phyloP scores from a whole-genome alignment of 1,140 invertebrate species.

The Tetraneura akinire region DNA sequence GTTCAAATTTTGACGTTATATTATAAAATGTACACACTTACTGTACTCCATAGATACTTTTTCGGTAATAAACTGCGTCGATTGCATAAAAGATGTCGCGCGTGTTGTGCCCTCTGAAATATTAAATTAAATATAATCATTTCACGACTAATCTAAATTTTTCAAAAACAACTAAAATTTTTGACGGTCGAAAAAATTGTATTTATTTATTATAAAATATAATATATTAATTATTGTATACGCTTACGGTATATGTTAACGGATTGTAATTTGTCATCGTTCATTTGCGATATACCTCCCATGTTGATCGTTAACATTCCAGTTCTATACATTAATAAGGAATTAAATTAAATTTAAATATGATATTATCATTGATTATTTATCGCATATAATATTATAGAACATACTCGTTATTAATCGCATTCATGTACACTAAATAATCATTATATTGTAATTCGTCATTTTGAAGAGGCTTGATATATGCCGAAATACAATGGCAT shows the following conservation, averaged over 20 bases:
- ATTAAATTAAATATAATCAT: background rate
- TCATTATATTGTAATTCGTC: no score
- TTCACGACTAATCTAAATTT: background rate
- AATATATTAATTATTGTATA: background rate
- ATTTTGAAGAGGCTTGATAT: background rate
- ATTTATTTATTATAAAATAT: background rate
- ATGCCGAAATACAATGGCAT: background rate
- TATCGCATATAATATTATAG: background rate
- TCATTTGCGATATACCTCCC: background rate
- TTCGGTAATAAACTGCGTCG: no score
- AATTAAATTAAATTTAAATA: background rate
- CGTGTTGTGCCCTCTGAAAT: background rate
- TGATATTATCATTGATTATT: background rate
- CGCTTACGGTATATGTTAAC: background rate
- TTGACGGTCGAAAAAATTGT: no score
- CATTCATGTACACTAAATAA: background rate
- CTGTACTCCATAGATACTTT: no score
- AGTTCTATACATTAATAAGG: background rate
- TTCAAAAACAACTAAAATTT: no score
- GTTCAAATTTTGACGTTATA: no score
- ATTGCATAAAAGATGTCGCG: no score
- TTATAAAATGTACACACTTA: no score
- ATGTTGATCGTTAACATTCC: background rate
- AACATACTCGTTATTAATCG: background rate
- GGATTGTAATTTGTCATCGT: background rate